Evolutionary conservation across 2,888 invertebrate genomes (phyloP).

Genomic region (Erebia epiphron): DNA sequence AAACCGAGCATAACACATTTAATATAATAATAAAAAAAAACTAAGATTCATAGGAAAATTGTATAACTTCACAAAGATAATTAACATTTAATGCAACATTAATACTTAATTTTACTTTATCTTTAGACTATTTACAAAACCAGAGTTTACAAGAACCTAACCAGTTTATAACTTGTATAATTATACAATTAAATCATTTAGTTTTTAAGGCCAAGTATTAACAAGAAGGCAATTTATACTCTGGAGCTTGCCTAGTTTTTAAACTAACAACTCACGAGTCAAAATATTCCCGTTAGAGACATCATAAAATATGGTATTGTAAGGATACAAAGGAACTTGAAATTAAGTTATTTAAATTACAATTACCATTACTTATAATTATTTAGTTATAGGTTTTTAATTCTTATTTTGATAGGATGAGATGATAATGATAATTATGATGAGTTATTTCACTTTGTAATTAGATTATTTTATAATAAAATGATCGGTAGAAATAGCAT

Average conservation of each 20-base stretch:
- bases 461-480: too few relatives aligned
- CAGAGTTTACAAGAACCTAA: slow-evolving; percentile 12
- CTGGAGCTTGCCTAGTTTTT: slow-evolving; percentile 4
- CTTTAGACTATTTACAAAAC: slow-evolving; percentile 1
- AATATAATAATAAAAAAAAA: too few relatives aligned
- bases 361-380: too few relatives aligned
- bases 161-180: slow-evolving; percentile 8
- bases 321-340: not conserved
- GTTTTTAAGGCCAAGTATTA: slow-evolving; percentile 20
- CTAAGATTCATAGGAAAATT: too few relatives aligned
- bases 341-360: too few relatives aligned
- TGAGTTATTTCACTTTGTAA: too few relatives aligned
- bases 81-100: slow-evolving; percentile 9
- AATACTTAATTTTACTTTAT: not conserved
- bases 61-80: not conserved
- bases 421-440: too few relatives aligned
- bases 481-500: too few relatives aligned
- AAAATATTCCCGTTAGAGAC: not conserved
- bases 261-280: not conserved
- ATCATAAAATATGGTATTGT: not conserved
- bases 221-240: slow-evolving; percentile 16
- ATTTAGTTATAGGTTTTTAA: too few relatives aligned
- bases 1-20: too few relatives aligned
- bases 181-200: slow-evolving; percentile 16
- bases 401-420: too few relatives aligned